These are phyloP conservation scores for Tipula confusa DNA, from an alignment of 2,888 invertebrate genomes.

Conservation along the genomic window DNA sequence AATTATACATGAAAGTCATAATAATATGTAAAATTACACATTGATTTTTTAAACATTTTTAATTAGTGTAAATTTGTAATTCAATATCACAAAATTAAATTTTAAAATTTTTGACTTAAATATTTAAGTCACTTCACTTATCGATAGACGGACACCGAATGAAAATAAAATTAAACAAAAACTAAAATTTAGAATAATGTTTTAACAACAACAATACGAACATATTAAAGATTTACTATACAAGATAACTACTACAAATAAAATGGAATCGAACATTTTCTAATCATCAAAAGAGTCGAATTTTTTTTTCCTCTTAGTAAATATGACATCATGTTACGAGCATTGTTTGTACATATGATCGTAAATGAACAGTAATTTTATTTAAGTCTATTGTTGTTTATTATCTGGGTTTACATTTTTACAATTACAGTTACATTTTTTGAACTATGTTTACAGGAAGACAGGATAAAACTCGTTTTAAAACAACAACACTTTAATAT, in stretches of 20 bases:
- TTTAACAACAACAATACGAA: not conserved
- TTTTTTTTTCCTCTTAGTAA: not conserved
- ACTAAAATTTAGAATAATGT: not conserved
- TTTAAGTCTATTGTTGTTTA: not conserved
- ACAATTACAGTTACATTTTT: not conserved
- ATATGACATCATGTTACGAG: not conserved
- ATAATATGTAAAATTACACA: not conserved
- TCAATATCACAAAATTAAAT: not conserved
- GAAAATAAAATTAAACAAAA: not conserved
- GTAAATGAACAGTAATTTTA: not conserved
- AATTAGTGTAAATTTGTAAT: not conserved
- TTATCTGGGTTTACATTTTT: not conserved
- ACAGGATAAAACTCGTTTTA: not conserved
- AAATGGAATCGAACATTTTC: not conserved
- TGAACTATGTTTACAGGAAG: not conserved
- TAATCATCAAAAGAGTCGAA: not conserved
- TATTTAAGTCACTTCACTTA: not conserved
- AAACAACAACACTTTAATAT: not conserved
- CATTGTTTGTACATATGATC: not conserved
- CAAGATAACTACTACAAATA: not conserved
- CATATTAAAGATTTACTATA: not conserved
- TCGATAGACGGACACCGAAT: not conserved
- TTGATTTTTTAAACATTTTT: not conserved
- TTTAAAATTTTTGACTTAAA: no score
- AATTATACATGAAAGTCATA: not conserved